These are phyloP conservation scores for Melanostoma scalare DNA, from an alignment of 2,888 invertebrate species.

Conservation along the genomic window DNA sequence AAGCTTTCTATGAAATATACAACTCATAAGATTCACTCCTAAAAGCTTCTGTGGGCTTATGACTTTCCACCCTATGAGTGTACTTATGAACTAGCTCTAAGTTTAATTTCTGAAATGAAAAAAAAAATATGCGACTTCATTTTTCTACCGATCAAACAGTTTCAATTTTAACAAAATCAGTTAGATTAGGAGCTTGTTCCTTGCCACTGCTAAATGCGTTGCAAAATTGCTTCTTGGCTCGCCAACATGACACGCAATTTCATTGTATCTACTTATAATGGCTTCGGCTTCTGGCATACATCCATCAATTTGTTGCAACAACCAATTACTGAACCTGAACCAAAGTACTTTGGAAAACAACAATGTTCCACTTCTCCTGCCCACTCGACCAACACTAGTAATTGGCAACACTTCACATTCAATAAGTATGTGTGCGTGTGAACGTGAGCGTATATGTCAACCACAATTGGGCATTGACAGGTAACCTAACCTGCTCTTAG, in stretches of 20 bases:
- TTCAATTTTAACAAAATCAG: slow-evolving; percentile 25
- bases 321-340: slow-evolving; percentile 54
- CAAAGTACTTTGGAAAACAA: slow-evolving; percentile 22
- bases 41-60: no score
- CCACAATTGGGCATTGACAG: slow-evolving; percentile 50
- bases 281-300: slow-evolving; percentile 14
- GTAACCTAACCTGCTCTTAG: slow-evolving; percentile 57
- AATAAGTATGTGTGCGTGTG: not conserved
- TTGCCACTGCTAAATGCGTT: slow-evolving; percentile 42
- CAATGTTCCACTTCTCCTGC: slow-evolving; percentile 34
- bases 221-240: slow-evolving; percentile 49
- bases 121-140: no score
- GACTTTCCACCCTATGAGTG: no score
- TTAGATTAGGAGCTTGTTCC: slow-evolving; percentile 42
- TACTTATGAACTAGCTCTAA: no score
- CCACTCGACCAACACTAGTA: slow-evolving; percentile 39
- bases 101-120: no score
- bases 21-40: no score
- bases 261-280: slow-evolving; percentile 12
- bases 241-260: slow-evolving; percentile 44
- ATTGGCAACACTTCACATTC: slow-evolving; percentile 70
- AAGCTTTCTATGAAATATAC: no score
- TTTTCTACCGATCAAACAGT: not conserved
- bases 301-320: slow-evolving; percentile 52
- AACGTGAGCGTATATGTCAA: slow-evolving; percentile 28